phyloP scores from a whole-genome alignment of 2,113 vertebrate species.

The Brevimyrus niger region DNA sequence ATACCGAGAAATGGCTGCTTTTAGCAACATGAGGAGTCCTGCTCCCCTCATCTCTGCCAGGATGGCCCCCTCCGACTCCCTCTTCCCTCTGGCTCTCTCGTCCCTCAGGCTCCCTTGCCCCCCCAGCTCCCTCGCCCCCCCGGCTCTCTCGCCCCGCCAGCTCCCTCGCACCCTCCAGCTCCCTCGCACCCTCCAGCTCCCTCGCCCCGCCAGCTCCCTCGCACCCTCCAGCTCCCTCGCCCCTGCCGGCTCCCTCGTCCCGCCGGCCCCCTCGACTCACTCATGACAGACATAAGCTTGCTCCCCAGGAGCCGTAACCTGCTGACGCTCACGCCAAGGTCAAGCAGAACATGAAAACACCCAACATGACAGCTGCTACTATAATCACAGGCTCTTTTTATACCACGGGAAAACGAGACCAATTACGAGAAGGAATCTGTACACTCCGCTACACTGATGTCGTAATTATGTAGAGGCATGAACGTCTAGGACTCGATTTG shows the following conservation, averaged over 20 bases:
- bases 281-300: not conserved
- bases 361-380: constrained; percentile 22
- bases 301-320: not conserved
- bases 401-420: not conserved
- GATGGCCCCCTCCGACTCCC: not conserved
- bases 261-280: too few species aligned
- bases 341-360: constrained; percentile 23
- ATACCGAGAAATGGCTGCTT: not conserved
- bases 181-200: too few species aligned
- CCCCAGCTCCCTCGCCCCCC: not conserved
- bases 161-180: too few species aligned
- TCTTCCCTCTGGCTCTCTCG: too few species aligned
- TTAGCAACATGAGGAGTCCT: not conserved
- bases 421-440: not conserved
- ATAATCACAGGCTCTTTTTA: constrained; percentile 4
- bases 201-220: too few species aligned
- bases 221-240: too few species aligned
- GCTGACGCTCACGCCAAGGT: constrained; percentile 30
- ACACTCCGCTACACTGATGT: not conserved
- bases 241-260: too few species aligned
- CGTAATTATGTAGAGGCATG: not conserved
- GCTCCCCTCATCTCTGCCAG: too few species aligned
- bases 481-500: not conserved
- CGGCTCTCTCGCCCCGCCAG: too few species aligned
- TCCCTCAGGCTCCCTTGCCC: too few species aligned